Base-by-base conservation (phyloP, 2,113 vertebrate genomes). In the Chaetodon auriga region DNA sequence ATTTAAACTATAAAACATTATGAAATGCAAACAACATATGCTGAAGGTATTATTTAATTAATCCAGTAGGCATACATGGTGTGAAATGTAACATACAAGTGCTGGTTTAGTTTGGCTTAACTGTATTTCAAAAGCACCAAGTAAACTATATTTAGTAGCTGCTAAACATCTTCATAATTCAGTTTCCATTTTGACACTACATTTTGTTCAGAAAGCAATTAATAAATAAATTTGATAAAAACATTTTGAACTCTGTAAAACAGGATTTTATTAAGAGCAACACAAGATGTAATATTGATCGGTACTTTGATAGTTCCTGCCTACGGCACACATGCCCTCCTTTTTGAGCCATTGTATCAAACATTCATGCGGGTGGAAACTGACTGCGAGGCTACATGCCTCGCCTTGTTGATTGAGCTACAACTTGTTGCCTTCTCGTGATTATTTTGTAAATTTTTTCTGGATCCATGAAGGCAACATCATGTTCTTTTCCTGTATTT, bases 371-470 rank as follows among this genome's bases (percentile, higher is more conserved):
- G 30, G 15, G 30, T 45, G 12, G 18, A 62, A 71, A 35, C n/a
- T 9, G 25, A 64, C 23, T 71, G 12, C 30, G 19, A 21, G 49
- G 7, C 48, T 46, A 7, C 66, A 51, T 30, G 21, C 3, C 18
- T 12, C 6, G 6, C 13, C 14, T 62, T 51, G 19, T 21, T 81
- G 30, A 51, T 82, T 68, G 14, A 68, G 23, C 49, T 65, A 10
- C 43, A 60, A 11, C 43, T 45, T 13, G 1, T 10, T 23, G 9
- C 23, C 55, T 62, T 30, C 13, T 62, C 41, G n/a, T 48, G 5
- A 55, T 62, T 48, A 62, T 58, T 63, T 73, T 75, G 25, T 80
- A 2, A 36, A 30, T 25, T 53, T 71, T 2, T 18, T 45, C 9
- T n/a, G 19, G 51, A 8, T 48, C 55, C 14, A 30, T 10, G 15